Evolutionary conservation across 2,888 invertebrate genomes (phyloP).

Genomic region (Hanleya hanleyi): DNA sequence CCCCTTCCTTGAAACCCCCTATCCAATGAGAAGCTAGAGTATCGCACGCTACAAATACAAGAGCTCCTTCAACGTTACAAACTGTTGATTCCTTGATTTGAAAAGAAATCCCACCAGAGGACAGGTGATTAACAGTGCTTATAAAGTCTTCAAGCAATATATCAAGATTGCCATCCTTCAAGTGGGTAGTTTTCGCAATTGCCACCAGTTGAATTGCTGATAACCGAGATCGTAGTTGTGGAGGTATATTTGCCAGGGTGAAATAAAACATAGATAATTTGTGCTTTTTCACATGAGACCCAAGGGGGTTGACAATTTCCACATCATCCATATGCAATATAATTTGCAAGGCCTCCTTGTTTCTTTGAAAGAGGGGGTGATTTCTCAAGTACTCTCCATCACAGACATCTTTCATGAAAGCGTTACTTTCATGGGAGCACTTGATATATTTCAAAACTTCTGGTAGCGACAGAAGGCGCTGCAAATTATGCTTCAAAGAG

Average conservation of each 20-base stretch:
- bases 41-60: background rate
- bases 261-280: conserved; percentile 27
- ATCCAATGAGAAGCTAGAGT: conserved; percentile 10
- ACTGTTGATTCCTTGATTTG: background rate
- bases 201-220: conserved; percentile 11
- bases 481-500: background rate
- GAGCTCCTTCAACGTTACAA: background rate
- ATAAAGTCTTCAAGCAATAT: background rate
- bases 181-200: background rate
- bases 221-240: conserved; percentile 14
- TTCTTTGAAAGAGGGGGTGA: conserved; percentile 2
- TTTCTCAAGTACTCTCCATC: conserved; percentile 12
- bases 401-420: conserved; percentile 13
- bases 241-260: conserved; percentile 20
- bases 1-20: conserved; percentile 13
- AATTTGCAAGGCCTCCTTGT: conserved; percentile 5
- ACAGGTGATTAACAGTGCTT: background rate
- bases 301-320: conserved; percentile 26
- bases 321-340: conserved; percentile 18
- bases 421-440: background rate
- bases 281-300: conserved; percentile 23
- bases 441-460: background rate
- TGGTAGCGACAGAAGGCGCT: background rate
- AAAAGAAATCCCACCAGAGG: background rate
- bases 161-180: background rate